A percentile compares a stretch with the other conserved stretches of the same genome.
Evolutionary conservation across 2,888 invertebrate species (phyloP).

Genomic region (Thelaira solivaga): DNA sequence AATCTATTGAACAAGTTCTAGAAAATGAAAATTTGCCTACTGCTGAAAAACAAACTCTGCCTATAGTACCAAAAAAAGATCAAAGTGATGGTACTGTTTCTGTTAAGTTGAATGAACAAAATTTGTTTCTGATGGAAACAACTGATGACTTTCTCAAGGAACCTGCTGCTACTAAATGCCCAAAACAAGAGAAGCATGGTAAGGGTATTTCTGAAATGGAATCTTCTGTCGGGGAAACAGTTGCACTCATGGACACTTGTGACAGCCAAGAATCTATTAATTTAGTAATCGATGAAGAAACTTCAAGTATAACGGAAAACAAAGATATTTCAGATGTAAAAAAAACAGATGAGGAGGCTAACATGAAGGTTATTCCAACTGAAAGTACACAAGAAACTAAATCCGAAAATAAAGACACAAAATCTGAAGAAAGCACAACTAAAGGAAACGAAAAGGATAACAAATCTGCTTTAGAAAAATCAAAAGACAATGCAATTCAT

Average conservation of each 20-base stretch:
- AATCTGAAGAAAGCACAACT: background rate
- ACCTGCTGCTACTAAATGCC: too few relatives aligned
- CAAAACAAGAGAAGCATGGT: too few relatives aligned
- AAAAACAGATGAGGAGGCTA: constrained; percentile 17
- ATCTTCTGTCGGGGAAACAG: background rate
- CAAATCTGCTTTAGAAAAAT: background rate
- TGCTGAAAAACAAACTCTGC: background rate
- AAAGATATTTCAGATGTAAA: constrained; percentile 7
- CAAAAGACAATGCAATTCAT: background rate
- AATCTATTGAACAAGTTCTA: too few relatives aligned
- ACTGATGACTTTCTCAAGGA: too few relatives aligned
- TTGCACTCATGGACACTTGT: constrained; percentile 46
- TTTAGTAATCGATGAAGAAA: constrained; percentile 63
- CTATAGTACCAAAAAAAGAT: too few relatives aligned
- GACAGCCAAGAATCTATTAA: constrained; percentile 62
- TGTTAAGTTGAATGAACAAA: too few relatives aligned
- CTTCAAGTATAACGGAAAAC: constrained; percentile 16
- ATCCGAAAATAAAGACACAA: background rate
- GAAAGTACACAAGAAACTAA: background rate
- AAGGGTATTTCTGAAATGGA: too few relatives aligned
- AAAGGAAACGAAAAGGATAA: background rate
- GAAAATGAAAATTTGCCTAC: too few relatives aligned
- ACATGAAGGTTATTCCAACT: constrained; percentile 16
- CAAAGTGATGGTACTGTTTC: too few relatives aligned
- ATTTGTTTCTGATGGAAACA: too few relatives aligned